Evolutionary conservation across 2,888 invertebrate species (phyloP), one percentile per base, ranked within the genome.

Genomic region (Euzophera pinguis): DNA sequence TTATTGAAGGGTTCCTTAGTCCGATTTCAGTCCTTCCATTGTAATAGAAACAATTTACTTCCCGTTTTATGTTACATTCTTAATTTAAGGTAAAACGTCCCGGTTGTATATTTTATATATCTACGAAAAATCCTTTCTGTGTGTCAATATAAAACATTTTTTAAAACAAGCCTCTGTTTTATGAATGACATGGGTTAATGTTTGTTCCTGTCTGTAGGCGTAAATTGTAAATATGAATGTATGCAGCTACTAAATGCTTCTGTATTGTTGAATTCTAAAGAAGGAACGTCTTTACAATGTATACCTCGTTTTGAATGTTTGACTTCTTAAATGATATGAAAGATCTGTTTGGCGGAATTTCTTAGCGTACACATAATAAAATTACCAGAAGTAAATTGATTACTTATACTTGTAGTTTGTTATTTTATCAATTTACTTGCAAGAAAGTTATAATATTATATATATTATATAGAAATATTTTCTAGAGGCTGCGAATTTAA

Each of bases 21-120:
- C 81, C 71, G 78, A 84, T 84, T 85, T 70, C 73, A 79, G 77
- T 83, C 84, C 82, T 81, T 75, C 74, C 69, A 64, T 72, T 80
- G 78, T 80, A 81, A 80, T 80, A 74, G 74, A 73, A 84, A 81
- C 83, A 84, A 84, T 86, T 78, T 74, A 81, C 74, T 75, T 72
- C 65, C 70, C 67, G 71, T 79, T 84, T 84, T 78, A 83, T 78
- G 71, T 74, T 69, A 72, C 65, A 67, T 70, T 72, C 73, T 73
- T 71, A 67, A 66, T 63, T 65, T 68, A 64, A 55, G 60, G 52
- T 47, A 42, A 50, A 53, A 54, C 39, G 49, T 14, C 47, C 39
- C 16, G 52, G 47, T 51, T 16, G 42, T 43, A 29, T n/a, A n/a
- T 45, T 27, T 27, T 43, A 22, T 43, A 39, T 32, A n/a, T n/a